Evolutionary conservation across 2,797 vertebrate genomes (phyloP).

Genomic region (Siniperca obscura): DNA sequence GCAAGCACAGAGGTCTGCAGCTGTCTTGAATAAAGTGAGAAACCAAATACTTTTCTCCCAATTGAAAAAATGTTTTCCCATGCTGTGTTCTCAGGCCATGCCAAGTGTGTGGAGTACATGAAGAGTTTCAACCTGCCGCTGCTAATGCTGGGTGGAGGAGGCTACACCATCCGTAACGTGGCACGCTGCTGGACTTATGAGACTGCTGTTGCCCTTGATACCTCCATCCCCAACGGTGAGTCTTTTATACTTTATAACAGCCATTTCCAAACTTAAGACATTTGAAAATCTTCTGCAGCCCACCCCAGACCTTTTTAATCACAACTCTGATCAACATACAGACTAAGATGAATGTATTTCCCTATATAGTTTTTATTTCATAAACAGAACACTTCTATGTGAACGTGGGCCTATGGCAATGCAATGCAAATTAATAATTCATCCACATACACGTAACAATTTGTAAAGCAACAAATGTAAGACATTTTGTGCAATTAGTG

Average conservation of each 20-base stretch:
- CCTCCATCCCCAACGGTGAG: constrained; percentile 92
- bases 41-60: neutral
- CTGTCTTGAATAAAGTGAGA: neutral
- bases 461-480: no score
- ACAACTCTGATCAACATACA: no score
- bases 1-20: neutral
- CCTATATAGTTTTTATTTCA: no score
- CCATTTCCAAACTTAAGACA: no score
- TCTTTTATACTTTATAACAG: neutral
- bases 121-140: constrained; percentile 97
- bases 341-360: no score
- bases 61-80: neutral
- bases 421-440: no score
- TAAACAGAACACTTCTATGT: no score
- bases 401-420: no score
- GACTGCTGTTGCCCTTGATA: constrained; percentile 95
- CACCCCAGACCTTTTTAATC: no score
- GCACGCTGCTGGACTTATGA: constrained; percentile 98
- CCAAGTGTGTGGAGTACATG: constrained; percentile 98
- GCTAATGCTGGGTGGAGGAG: constrained; percentile 98
- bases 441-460: no score
- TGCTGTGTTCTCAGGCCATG: constrained; percentile 87
- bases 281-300: no score
- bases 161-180: constrained; percentile 98
- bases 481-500: no score